Evolutionary conservation across 2,113 vertebrate species (phyloP).

Genomic region (Oreochromis niloticus): DNA sequence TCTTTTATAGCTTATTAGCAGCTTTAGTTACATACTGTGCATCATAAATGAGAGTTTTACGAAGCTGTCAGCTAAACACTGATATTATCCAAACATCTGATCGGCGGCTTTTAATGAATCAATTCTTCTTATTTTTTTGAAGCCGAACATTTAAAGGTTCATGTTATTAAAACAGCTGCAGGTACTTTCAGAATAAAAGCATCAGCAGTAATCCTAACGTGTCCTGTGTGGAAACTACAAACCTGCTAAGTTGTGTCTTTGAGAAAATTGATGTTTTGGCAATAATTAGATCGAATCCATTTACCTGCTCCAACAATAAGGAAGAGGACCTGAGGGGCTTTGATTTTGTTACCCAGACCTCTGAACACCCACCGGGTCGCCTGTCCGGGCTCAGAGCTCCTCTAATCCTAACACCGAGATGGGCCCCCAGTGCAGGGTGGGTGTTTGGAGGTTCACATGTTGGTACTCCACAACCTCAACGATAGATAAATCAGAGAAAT

Average conservation of each 20-base stretch:
- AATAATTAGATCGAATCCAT: not conserved
- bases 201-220: not conserved
- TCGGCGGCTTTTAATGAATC: not conserved
- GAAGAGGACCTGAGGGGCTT: not conserved
- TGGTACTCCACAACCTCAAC: not conserved
- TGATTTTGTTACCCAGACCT: not conserved
- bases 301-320: not conserved
- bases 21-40: not conserved
- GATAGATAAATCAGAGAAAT: not conserved
- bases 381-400: not conserved
- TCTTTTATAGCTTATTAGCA: constrained; percentile 9
- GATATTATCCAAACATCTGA: not conserved
- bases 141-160: not conserved
- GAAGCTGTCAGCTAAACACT: not conserved
- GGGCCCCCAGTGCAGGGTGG: not conserved
- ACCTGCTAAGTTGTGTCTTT: not conserved
- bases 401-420: not conserved
- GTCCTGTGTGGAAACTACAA: not conserved
- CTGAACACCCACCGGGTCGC: not conserved
- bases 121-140: not conserved
- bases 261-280: not conserved
- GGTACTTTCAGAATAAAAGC: not conserved
- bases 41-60: not conserved
- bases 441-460: not conserved
- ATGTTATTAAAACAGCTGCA: not conserved